Evolutionary conservation across 2,888 invertebrate species (phyloP).

Genomic region (Rhamnusium bicolor): DNA sequence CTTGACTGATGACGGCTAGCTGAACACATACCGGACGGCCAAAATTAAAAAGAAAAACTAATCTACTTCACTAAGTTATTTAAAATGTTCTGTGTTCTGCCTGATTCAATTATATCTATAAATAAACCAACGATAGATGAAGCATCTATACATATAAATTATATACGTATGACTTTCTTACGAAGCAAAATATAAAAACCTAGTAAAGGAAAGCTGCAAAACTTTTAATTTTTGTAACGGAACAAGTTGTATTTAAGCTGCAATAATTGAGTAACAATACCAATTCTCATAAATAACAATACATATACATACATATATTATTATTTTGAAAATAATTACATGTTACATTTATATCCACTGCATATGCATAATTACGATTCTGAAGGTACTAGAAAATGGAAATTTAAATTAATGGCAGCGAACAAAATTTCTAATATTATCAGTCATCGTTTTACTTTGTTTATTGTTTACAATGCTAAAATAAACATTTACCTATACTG

Average conservation of each 20-base stretch:
- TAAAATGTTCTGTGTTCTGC: background rate
- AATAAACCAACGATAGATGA: background rate
- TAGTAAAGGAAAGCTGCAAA: background rate
- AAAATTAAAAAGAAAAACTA: background rate
- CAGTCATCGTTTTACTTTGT: background rate
- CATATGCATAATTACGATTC: no score
- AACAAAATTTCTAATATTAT: background rate
- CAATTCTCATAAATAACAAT: background rate
- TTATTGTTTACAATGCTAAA: background rate
- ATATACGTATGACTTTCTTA: no score
- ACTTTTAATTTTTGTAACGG: background rate
- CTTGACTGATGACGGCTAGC: constrained; percentile 48
- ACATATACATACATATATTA: no score
- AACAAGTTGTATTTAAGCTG: background rate
- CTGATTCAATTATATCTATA: background rate
- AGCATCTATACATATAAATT: no score
- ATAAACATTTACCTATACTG: background rate
- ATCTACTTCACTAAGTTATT: background rate
- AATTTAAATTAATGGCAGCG: background rate
- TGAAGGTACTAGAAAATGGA: no score
- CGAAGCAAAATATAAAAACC: no score
- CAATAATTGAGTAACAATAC: background rate
- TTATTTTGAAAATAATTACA: no score
- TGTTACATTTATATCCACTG: no score
- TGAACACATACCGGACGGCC: constrained; percentile 5